A percentile compares a stretch with the other conserved stretches of the same genome.
Evolutionary conservation across 2,888 invertebrate genomes (phyloP).

Genomic region (Amblyteles armatorius): DNA sequence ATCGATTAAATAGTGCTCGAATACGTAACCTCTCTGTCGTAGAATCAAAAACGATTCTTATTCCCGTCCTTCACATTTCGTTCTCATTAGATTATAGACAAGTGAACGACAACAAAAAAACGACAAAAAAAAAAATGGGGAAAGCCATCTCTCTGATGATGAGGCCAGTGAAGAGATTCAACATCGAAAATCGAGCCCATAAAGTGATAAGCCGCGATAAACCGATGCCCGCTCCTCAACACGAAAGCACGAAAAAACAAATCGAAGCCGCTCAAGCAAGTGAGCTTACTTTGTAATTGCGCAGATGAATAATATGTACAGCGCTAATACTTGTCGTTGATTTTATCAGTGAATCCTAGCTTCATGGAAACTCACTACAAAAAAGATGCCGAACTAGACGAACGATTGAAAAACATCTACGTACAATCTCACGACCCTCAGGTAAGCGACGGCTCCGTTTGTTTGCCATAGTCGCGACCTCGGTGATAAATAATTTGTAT

Average conservation of each 20-base stretch:
- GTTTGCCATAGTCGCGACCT: neutral
- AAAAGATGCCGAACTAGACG: conserved; percentile 88
- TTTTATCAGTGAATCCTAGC: conserved; percentile 86
- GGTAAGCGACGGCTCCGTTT: conserved; percentile 49
- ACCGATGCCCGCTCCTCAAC: conserved; percentile 89
- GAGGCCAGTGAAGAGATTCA: conserved; percentile 89
- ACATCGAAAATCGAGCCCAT: conserved; percentile 91
- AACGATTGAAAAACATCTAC: conserved; percentile 90
- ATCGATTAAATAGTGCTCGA: neutral
- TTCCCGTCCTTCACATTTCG: neutral
- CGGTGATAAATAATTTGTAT: neutral
- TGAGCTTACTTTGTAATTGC: conserved; percentile 64
- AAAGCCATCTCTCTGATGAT: conserved; percentile 87
- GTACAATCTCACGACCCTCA: conserved; percentile 88
- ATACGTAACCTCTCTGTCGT: conserved; percentile 14
- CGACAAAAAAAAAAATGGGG: conserved; percentile 86
- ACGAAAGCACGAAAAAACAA: conserved; percentile 87
- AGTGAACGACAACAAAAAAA: conserved; percentile 32
- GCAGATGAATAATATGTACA: neutral
- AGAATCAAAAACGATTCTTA: neutral
- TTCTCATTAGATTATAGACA: neutral
- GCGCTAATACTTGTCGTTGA: conserved; percentile 57
- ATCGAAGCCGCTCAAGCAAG: conserved; percentile 88
- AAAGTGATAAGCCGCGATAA: conserved; percentile 89
- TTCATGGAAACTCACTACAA: conserved; percentile 87